Evolutionary conservation across 2,888 invertebrate genomes (phyloP).

Genomic region (Octonoba sinensis): DNA sequence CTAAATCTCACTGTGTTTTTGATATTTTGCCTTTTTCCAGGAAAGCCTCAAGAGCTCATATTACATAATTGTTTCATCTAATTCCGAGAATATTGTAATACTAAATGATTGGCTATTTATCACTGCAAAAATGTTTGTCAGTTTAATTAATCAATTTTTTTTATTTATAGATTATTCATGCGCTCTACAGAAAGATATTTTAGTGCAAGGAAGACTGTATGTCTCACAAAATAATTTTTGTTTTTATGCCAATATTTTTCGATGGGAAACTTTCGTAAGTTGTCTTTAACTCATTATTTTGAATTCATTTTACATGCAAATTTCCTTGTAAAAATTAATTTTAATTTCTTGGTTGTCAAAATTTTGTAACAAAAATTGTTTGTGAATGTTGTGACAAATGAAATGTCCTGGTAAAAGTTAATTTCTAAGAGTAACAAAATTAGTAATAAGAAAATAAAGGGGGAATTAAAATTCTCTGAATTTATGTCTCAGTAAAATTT

Average conservation of each 20-base stretch:
- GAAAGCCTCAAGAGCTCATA: no score
- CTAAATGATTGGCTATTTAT: no score
- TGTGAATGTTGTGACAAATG: no score
- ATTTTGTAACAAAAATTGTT: neutral
- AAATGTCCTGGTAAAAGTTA: no score
- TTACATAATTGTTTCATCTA: neutral
- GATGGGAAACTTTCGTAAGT: conserved; percentile 88
- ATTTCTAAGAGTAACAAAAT: no score
- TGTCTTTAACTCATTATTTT: neutral
- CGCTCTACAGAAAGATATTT: conserved; percentile 94
- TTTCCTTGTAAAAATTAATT: neutral
- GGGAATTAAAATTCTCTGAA: no score
- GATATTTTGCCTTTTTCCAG: no score
- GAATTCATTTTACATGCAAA: neutral
- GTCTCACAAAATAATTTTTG: conserved; percentile 95
- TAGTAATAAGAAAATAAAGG: no score
- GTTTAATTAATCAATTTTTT: conserved; percentile 47
- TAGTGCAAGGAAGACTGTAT: conserved; percentile 95
- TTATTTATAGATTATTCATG: conserved; percentile 90
- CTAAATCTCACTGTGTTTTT: no score
- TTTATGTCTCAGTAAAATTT: no score
- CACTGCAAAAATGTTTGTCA: no score
- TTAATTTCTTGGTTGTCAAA: neutral
- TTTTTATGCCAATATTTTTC: conserved; percentile 97
- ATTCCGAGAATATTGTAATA: no score